These are phyloP conservation scores for Rhinoraja longicauda DNA, from an alignment of 2,797 vertebrate genomes.

Conservation along the genomic window DNA sequence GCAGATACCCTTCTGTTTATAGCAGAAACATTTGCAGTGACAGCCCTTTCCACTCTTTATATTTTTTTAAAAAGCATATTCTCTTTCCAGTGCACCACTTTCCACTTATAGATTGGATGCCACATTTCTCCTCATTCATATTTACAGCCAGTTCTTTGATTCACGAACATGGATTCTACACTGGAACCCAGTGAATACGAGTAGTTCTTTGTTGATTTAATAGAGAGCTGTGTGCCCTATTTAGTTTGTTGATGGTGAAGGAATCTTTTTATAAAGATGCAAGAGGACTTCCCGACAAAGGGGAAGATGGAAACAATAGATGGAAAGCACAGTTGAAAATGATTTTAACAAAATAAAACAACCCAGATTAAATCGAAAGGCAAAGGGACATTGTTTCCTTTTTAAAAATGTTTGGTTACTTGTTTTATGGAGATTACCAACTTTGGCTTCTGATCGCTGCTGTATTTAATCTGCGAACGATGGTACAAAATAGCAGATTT, in stretches of 20 bases:
- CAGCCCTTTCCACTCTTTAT: conserved; percentile 19
- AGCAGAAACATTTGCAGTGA: conserved; percentile 34
- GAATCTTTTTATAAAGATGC: neutral
- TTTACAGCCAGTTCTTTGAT: neutral
- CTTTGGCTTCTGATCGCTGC: neutral
- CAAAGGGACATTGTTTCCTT: neutral
- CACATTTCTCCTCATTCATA: neutral
- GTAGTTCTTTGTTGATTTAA: neutral
- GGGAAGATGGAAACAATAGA: neutral
- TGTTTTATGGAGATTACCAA: neutral
- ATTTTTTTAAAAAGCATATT: conserved; percentile 3
- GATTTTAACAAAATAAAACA: neutral
- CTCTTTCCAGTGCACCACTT: neutral
- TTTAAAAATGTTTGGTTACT: neutral
- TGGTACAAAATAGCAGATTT: neutral
- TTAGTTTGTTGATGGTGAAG: neutral
- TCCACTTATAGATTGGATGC: neutral
- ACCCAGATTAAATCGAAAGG: neutral
- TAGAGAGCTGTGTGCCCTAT: neutral
- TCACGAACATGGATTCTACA: neutral
- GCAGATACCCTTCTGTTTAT: conserved; percentile 19
- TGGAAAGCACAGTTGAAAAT: neutral
- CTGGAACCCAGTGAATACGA: neutral
- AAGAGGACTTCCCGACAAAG: neutral
- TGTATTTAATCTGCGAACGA: neutral